Evolutionary conservation across 2,797 vertebrate genomes (phyloP), one percentile per base, ranked within the genome.

Genomic region (Malurus splendens): DNA sequence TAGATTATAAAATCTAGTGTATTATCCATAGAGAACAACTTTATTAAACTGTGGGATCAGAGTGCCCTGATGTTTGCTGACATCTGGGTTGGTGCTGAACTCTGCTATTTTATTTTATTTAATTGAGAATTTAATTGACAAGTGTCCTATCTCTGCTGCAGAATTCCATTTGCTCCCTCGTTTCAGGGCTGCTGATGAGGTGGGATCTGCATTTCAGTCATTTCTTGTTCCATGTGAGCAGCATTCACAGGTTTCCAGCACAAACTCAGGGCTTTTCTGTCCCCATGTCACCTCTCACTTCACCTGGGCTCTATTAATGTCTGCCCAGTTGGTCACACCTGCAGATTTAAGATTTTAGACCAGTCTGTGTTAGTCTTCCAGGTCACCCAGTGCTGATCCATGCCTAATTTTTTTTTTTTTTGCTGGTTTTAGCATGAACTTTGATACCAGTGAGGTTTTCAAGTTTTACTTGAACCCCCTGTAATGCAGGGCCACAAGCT

Each of bases 381-480:
- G 7, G 11, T 57, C 23, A 13, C 13, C 27, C 38, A 14, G 12
- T 0, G 1, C 14, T 17, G 32, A n/a, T 44, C 10, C 2, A 17
- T 10, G 38, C 23, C 19, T 57, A 23, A 4, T 4, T 36, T 19
- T 79, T 79, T 20, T 67, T 30, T 33, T 64, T 66, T 24, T 16
- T 1, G 0, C 28, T 51, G 15, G 32, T 65, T 67, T 83, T 59
- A 75, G 9, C 4, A 5, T 23, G 18, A 77, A 8, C 8, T 71
- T 87, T 66, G 50, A 13, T 30, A n/a, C 24, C 5, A 15, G 15
- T 14, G 32, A 47, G 33, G 6, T 78, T 75, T 66, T 66, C 15
- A 39, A 4, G 12, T 74, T 80, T 72, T 38, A 20, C 22, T 70
- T 56, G 59, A 80, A 18, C 24, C 47, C 18, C 20, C 41, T 42